Base-by-base conservation (phyloP, 2,888 invertebrate species). In the Diaprepes abbreviatus region DNA sequence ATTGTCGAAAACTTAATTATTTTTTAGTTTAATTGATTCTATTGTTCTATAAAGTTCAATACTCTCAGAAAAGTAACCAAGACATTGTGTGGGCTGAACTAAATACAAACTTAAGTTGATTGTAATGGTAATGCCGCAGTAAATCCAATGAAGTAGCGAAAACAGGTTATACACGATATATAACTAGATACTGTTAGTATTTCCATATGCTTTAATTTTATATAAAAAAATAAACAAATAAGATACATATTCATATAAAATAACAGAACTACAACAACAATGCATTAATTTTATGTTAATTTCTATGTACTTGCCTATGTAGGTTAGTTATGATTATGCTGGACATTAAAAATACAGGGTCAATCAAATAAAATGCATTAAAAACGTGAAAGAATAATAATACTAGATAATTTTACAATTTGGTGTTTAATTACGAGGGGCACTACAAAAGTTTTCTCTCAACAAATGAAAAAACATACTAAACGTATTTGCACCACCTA, bases 71-170 rank as follows among this genome's bases (percentile, higher is more conserved):
- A 36, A 6, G 21, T 24, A 38, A 36, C 24, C 21, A 38, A 55
- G 55, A 19, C 38, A 55, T 38, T 55, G 55, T n/a, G 55, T 55
- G 24, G 35, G 55, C 10, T 24, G 19, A 38, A 24, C 55, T 24
- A 35, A 36, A 55, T 55, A 55, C 38, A 38, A 35, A n/a, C 35
- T 5, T 24, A 24, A 24, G 24, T 24, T 35, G 55, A 38, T 12
- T 10, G 36, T 38, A 55, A 55, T 3, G 54, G 33, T 35, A 54
- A 36, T 43, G 5, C 58, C 6, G 10, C 40, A 16, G 28, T 10
- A 52, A 54, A 43, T 7, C 43, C 43, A 33, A 45, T 45, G n/a
- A 33, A 33, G 59, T 33, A 43, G 40, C 36, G 21, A 57, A 38
- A 57, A 35, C 57, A 38, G 24, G 38, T 38, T 40, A 35, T 21